Evolutionary conservation across 2,113 vertebrate species (phyloP).

Genomic region (Cynopterus brachyotis): DNA sequence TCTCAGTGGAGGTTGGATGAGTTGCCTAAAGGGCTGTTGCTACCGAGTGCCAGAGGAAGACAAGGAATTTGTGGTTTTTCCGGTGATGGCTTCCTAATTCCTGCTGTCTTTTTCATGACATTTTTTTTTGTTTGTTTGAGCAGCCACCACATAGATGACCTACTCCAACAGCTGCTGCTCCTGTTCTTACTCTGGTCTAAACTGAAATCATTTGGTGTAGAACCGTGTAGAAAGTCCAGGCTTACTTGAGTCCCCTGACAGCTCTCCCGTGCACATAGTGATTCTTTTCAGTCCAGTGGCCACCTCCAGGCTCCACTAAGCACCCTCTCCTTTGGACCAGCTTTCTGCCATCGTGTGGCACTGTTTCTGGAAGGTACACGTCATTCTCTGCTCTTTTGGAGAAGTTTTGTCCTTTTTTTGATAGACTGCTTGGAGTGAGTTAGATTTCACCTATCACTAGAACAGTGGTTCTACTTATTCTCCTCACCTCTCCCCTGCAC

Average conservation of each 20-base stretch:
- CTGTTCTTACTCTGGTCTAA: not conserved
- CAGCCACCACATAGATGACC: not conserved
- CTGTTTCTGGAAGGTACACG: not conserved
- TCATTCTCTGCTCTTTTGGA: not conserved
- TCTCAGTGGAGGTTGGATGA: not conserved
- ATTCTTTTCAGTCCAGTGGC: not conserved
- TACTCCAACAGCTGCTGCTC: not conserved
- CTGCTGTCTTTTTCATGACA: not conserved
- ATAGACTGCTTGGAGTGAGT: not conserved
- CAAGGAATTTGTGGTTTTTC: not conserved
- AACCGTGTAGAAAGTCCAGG: not conserved
- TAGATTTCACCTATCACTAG: not conserved
- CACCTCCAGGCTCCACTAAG: not conserved
- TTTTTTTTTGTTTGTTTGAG: not conserved
- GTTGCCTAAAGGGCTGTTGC: not conserved
- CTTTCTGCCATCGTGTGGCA: not conserved
- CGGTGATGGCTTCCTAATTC: not conserved
- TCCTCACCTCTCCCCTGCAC: not conserved
- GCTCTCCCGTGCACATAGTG: accelerated
- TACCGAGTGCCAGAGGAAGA: not conserved
- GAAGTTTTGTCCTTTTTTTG: not conserved
- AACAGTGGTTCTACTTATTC: not conserved
- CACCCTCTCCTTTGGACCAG: not conserved
- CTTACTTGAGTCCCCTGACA: too few relatives aligned
- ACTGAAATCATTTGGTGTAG: not conserved